Conservation (phyloP, 1,140 invertebrate species). For the Triops cancriformis region DNA sequence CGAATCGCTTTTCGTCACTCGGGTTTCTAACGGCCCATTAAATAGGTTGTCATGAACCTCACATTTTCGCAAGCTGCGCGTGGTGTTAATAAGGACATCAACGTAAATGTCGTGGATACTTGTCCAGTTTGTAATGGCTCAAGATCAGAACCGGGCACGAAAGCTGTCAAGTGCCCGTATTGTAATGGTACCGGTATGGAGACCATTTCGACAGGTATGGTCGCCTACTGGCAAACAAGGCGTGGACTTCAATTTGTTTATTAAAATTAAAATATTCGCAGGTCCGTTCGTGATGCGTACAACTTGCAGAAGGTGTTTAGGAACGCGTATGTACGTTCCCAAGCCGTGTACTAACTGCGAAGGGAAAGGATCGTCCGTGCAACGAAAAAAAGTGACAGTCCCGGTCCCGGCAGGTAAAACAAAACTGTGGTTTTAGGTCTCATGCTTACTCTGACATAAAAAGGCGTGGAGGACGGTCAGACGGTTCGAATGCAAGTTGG, state of each 20-base stretch:
- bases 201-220: slow-evolving; percentile 61
- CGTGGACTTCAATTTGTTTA: no score
- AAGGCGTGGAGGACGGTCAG: slow-evolving; percentile 87
- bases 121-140: slow-evolving; percentile 82
- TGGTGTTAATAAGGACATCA: slow-evolving; percentile 88
- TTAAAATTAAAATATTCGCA: slow-evolving; percentile 34
- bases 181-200: slow-evolving; percentile 98
- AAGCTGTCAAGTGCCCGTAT: slow-evolving; percentile 71
- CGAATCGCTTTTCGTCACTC: not conserved
- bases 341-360: slow-evolving; percentile 86
- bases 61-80: slow-evolving; percentile 91
- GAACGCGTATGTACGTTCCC: slow-evolving; percentile 76
- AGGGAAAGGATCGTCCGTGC: slow-evolving; percentile 84
- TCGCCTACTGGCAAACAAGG: not conserved
- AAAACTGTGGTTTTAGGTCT: slow-evolving; percentile 8
- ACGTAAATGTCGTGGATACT: slow-evolving; percentile 82
- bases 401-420: slow-evolving; percentile 83
- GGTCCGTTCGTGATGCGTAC: slow-evolving; percentile 96
- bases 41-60: slow-evolving; percentile 73
- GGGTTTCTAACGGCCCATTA: slow-evolving; percentile 22
- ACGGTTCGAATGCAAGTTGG: slow-evolving; percentile 88
- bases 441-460: slow-evolving; percentile 29
- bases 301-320: slow-evolving; percentile 88
- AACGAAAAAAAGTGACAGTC: slow-evolving; percentile 80
- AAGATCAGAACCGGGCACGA: slow-evolving; percentile 78